A percentile compares a stretch with the other conserved stretches of the same genome.
Conservation (phyloP, 2,888 invertebrate genomes). For the Ormyrus pomaceus region DNA sequence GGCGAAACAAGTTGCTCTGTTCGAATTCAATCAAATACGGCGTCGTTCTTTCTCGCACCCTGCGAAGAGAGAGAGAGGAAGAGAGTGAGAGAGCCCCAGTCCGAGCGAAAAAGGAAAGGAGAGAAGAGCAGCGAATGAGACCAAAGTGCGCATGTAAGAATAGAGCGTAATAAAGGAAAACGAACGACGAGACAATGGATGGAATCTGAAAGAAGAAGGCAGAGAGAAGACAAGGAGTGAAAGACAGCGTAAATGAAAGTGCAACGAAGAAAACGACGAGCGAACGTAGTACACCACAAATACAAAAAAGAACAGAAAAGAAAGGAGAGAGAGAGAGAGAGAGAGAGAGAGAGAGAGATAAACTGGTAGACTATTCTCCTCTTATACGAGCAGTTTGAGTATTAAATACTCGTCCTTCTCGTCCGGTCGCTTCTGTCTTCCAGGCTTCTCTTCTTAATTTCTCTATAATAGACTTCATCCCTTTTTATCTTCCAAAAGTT, state of each 20-base stretch:
- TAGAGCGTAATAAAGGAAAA: slow-evolving; percentile 49
- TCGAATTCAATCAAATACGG: slow-evolving; percentile 34
- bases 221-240: slow-evolving; percentile 27
- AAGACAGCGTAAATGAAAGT: slow-evolving; percentile 44
- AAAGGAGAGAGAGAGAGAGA: slow-evolving; percentile 2
- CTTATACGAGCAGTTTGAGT: slow-evolving; percentile 26
- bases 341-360: slow-evolving; percentile 16
- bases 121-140: neutral
- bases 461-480: too few species aligned
- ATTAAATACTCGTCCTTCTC: slow-evolving; percentile 46
- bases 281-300: slow-evolving; percentile 22
- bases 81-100: neutral
- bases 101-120: neutral
- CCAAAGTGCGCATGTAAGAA: slow-evolving; percentile 22
- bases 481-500: too few species aligned
- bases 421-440: neutral
- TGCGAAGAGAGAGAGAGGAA: slow-evolving; percentile 5
- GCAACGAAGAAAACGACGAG: slow-evolving; percentile 44
- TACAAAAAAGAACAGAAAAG: slow-evolving; percentile 22
- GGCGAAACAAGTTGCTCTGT: neutral
- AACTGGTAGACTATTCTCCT: slow-evolving; percentile 27
- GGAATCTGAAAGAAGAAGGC: slow-evolving; percentile 9
- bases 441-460: neutral
- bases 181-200: slow-evolving; percentile 41
- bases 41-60: slow-evolving; percentile 26